Conservation (phyloP, 2,888 invertebrate species). For the Diarsia brunnea region DNA sequence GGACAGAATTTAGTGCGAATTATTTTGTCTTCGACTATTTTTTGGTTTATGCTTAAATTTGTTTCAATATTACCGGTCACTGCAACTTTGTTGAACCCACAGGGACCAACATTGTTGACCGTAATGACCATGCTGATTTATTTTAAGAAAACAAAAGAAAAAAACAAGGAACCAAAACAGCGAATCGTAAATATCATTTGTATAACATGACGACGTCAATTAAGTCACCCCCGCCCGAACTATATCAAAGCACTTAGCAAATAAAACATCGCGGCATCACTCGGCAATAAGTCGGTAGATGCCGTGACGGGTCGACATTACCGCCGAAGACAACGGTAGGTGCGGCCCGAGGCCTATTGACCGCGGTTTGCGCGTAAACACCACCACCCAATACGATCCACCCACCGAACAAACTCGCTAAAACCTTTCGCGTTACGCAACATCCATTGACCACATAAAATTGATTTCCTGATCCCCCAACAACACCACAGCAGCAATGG, state of each 20-base stretch:
- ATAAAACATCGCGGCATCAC: conserved; percentile 82
- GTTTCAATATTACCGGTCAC: no score
- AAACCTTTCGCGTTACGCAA: conserved; percentile 49
- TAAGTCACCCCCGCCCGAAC: conserved; percentile 80
- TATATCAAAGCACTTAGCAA: conserved; percentile 86
- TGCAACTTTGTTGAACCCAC: neutral
- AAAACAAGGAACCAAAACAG: conserved; percentile 60
- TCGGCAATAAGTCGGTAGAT: conserved; percentile 85
- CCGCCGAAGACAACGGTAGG: conserved; percentile 86
- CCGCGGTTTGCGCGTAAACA: conserved; percentile 89
- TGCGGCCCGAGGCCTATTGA: conserved; percentile 88
- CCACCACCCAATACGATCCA: conserved; percentile 76
- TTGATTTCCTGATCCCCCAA: neutral
- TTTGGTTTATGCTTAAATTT: no score
- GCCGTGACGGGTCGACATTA: conserved; percentile 88
- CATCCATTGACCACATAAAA: conserved; percentile 66
- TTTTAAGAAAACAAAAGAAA: conserved; percentile 27
- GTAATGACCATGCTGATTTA: neutral
- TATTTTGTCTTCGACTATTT: no score
- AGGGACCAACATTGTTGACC: neutral
- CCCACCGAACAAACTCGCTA: conserved; percentile 56
- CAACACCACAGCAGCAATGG: conserved; percentile 69
- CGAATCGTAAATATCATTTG: conserved; percentile 77
- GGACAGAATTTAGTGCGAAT: neutral
- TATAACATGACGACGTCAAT: conserved; percentile 85